Evolutionary conservation across 2,797 vertebrate genomes (phyloP).

Genomic region (Brachymystax lenok): DNA sequence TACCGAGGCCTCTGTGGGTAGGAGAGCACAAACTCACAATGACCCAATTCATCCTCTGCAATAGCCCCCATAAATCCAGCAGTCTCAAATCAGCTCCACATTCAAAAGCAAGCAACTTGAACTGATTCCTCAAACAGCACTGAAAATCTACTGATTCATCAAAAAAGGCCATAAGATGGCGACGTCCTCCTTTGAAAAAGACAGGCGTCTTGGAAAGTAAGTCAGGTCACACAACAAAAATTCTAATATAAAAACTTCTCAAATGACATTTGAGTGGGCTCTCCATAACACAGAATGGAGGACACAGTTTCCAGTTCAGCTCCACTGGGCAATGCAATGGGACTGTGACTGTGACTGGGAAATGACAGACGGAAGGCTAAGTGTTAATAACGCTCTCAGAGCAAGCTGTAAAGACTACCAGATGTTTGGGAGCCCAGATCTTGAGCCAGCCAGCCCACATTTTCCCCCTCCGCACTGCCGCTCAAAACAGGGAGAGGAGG

Average conservation of each 20-base stretch:
- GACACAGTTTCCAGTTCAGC: constrained; percentile 64
- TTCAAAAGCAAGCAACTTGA: background rate
- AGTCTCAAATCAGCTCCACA: background rate
- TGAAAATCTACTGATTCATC: constrained; percentile 41
- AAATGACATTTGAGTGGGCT: constrained; percentile 54
- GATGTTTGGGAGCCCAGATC: constrained; percentile 66
- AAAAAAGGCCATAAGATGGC: constrained; percentile 58
- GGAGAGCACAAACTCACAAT: background rate
- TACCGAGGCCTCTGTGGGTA: background rate
- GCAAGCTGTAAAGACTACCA: constrained; percentile 62
- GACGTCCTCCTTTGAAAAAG: constrained; percentile 36
- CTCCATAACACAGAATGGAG: constrained; percentile 60
- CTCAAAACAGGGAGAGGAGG: constrained; percentile 20
- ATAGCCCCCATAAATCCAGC: background rate
- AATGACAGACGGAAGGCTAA: constrained; percentile 61
- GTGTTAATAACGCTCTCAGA: constrained; percentile 26
- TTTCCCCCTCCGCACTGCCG: constrained; percentile 4
- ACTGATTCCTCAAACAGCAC: background rate
- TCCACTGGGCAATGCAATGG: constrained; percentile 39
- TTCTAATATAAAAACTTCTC: constrained; percentile 37
- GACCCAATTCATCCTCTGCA: background rate
- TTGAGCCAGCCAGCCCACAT: constrained; percentile 32
- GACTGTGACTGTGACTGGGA: constrained; percentile 36
- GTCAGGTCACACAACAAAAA: constrained; percentile 29
- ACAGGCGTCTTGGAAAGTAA: constrained; percentile 24